These are phyloP conservation scores for human DNA, from an alignment of 2,113 vertebrate species.

Conservation along the genomic window GRCh38 chr9:15966501-15967000, in stretches of 20 bases:
- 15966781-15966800: neutral
- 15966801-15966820: neutral
- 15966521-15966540: neutral
- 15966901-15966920: neutral
- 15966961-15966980: neutral
- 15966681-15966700: neutral
- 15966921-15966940: neutral
- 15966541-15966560: neutral
- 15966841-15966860: neutral
- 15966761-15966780: neutral
- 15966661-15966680: neutral
- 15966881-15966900: neutral
- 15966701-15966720: neutral
- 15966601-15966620: neutral
- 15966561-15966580: neutral
- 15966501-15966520: neutral
- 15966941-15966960: neutral
- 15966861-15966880: neutral
- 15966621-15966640: neutral
- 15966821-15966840: slow-evolving; percentile 31
- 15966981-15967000: neutral
- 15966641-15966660: neutral
- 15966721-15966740: neutral
- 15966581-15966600: neutral
- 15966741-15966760: neutral